Evolutionary conservation across 2,888 invertebrate genomes (phyloP).

Genomic region (Sinelater perroti): DNA sequence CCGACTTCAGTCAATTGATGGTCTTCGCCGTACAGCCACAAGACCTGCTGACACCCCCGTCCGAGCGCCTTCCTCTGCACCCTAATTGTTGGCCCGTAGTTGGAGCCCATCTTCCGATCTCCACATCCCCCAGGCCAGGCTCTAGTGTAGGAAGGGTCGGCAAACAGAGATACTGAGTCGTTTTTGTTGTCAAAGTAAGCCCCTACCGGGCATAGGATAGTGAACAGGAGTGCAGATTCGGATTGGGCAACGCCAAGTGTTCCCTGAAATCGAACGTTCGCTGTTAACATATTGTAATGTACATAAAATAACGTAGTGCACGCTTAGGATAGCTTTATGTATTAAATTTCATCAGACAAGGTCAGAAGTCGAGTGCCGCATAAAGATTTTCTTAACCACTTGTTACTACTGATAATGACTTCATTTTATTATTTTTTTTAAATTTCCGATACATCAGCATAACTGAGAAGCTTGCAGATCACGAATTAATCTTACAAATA

Average conservation of each 20-base stretch:
- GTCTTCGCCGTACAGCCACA: slow-evolving; percentile 96
- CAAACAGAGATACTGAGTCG: slow-evolving; percentile 80
- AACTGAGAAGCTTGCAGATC: neutral
- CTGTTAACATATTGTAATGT: no score
- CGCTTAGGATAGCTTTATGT: slow-evolving; percentile 9
- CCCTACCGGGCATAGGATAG: slow-evolving; percentile 93
- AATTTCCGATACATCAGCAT: no score
- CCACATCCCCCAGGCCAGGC: slow-evolving; percentile 96
- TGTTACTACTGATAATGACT: slow-evolving; percentile 1
- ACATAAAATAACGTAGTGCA: no score
- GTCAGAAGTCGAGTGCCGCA: slow-evolving; percentile 1
- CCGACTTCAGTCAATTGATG: slow-evolving; percentile 96
- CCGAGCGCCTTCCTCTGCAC: slow-evolving; percentile 80
- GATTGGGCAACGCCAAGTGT: slow-evolving; percentile 90
- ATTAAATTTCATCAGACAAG: slow-evolving; percentile 21
- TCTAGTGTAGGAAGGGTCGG: slow-evolving; percentile 87
- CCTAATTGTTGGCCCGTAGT: slow-evolving; percentile 88
- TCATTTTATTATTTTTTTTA: neutral
- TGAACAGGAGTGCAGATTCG: slow-evolving; percentile 88
- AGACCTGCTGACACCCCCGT: slow-evolving; percentile 88
- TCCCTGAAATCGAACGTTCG: slow-evolving; percentile 78
- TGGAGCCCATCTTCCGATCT: slow-evolving; percentile 93
- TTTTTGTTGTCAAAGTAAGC: slow-evolving; percentile 81
- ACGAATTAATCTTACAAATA: neutral
- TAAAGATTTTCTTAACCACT: neutral